Base-by-base conservation (phyloP, 1,140 invertebrate species). In the Drosophila chauvacae region DNA sequence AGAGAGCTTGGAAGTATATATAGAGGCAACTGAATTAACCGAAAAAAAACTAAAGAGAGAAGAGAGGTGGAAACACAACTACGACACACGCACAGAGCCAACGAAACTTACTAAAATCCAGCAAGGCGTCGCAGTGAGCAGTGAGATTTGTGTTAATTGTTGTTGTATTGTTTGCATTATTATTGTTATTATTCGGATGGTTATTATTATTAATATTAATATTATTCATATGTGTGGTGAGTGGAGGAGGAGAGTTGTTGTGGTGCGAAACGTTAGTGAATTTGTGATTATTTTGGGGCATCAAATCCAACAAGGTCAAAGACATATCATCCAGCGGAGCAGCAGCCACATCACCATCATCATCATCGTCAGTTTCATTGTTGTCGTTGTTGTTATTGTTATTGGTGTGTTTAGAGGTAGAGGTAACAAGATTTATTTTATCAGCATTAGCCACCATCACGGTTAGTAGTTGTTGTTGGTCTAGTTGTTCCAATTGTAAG, bases 401-500 rank as follows among this genome's bases (percentile, higher is more conserved):
- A 66, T 76, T 62, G 77, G 47, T 65, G 76, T 73, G 91, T 33
- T 56, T 56, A 83, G 82, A 82, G 81, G 90, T 92, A 88, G 80
- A 92, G 91, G 91, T 92, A 92, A 92, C 91, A 92, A 92, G 91
- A 91, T 91, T 92, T 92, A 92, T 92, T 90, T 92, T 92, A 92
- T 92, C 91, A 92, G 91, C 87, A 92, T 92, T 92, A 91, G 88
- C 91, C 91, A 92, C 84, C 91, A 92, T 80, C 91, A 81, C 53
- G 53, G 20, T 84, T 83, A 90, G 81, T 92, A 94, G 93, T 92
- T 94, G 93, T 92, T 94, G 93, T 92, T 94, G 94, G 93, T 94
- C 94, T 93, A 94, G 93, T 90, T 94, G 93, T 90, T 94, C 94
- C 93, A 94, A 94, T 92, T 94, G 94, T 75, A 94, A 93, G 92